A percentile compares a stretch with the other conserved stretches of the same genome.
Evolutionary conservation across 1,140 invertebrate genomes (phyloP).

Genomic region (Drosophila miranda): DNA sequence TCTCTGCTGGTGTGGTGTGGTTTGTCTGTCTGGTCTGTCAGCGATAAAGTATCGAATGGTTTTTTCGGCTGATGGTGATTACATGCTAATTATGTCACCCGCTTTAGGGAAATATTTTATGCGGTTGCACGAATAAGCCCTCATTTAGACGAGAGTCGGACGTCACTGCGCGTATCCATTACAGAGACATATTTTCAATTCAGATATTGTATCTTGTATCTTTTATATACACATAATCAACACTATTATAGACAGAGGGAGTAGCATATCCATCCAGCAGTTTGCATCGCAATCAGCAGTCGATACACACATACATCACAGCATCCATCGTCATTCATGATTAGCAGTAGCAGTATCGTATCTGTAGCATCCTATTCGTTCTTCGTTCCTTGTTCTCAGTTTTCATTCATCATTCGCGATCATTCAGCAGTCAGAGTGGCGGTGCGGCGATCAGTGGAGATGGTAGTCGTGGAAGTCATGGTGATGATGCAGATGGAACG

Average conservation of each 20-base stretch:
- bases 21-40: conserved; percentile 11
- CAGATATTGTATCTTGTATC: conserved; percentile 43
- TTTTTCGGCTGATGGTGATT: conserved; percentile 51
- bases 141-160: conserved; percentile 1
- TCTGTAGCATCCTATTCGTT: conserved; percentile 15
- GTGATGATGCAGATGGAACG: conserved; percentile 70
- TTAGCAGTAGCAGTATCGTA: neutral
- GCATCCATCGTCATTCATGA: conserved; percentile 15
- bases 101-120: conserved; percentile 4
- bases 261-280: conserved; percentile 34
- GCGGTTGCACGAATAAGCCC: conserved; percentile 1
- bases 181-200: neutral
- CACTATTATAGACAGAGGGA: conserved; percentile 27
- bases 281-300: conserved; percentile 42
- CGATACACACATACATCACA: conserved; percentile 46
- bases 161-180: conserved; percentile 13
- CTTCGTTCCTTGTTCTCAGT: conserved; percentile 10
- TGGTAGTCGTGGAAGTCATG: conserved; percentile 74
- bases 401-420: conserved; percentile 21
- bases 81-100: conserved; percentile 63
- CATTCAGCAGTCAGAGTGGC: conserved; percentile 29
- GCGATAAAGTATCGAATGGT: conserved; percentile 48
- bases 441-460: conserved; percentile 36
- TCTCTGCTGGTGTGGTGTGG: no score
- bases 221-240: conserved; percentile 37